Evolutionary conservation across 1,140 invertebrate genomes (phyloP), one percentile per base, ranked within the genome.

Genomic region (Cylas formicarius): DNA sequence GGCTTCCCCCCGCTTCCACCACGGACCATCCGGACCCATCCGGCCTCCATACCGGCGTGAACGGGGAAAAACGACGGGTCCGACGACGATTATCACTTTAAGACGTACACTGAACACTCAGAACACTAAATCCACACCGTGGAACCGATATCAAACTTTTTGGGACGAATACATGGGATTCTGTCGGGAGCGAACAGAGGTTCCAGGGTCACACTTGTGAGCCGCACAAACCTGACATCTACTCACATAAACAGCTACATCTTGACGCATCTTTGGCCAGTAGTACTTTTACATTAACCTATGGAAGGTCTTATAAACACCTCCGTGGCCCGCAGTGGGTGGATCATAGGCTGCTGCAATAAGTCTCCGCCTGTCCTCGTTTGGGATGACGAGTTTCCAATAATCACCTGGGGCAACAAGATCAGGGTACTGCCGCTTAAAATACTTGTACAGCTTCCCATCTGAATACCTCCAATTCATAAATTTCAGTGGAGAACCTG

Each of bases 371-470:
- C 40, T 20, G 21, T 38, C 29, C 9, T 8, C 2, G 19, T 41
- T 44, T 11, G 53, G 46, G 20, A 50, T 44, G 21, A 53, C 11
- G n/a, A 42, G 21, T 23, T 47, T 50, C 53, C 53, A 55, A 31
- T 18, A 31, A 44, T 53, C 6, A 27, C 24, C 1, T 23, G 1
- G 1, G 42, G 10, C 4, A 23, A 34, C 3, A 10, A 9, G 2
- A 37, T 35, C 4, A 24, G 23, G 3, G 42, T n/a, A 20, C n/a
- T n/a, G n/a, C n/a, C n/a, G n/a, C n/a, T n/a, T n/a, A n/a, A 44
- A 21, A 6, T 31, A 42, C 16, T 53, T 53, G 27, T 49, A 53
- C 13, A 53, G 22, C 7, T n/a, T 9, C 8, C 37, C 20, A 31
- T 44, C 22, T 21, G 37, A 9, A 6, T 49, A 13, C 28, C 33